Percentiles rank a stretch among this genome's conserved stretches.
Conservation (phyloP, 2,888 invertebrate species). For the Lasioglossum pauxillum region DNA sequence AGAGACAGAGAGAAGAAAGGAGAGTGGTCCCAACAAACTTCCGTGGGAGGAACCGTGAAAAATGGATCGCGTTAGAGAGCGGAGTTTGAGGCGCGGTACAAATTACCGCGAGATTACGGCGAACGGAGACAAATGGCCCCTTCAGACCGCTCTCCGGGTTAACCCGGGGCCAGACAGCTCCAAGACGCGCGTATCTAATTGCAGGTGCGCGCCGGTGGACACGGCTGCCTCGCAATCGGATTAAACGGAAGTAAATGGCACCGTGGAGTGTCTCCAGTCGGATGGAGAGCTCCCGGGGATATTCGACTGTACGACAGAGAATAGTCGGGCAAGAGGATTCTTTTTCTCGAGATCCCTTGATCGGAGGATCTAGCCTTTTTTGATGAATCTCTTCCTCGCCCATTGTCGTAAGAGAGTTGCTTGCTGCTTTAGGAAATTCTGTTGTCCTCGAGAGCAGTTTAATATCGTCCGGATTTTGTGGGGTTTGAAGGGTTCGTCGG, state of each 20-base stretch:
- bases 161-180: constrained; percentile 23
- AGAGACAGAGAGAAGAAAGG: neutral
- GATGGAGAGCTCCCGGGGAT: neutral
- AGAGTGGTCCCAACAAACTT: neutral
- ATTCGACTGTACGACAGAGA: neutral
- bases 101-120: constrained; percentile 40
- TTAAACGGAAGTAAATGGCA: constrained; percentile 14
- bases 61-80: constrained; percentile 7
- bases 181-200: constrained; percentile 52
- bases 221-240: constrained; percentile 2
- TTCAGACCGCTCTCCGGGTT: constrained; percentile 1
- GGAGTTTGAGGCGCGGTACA: constrained; percentile 7
- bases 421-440: neutral
- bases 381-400: neutral
- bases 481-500: neutral
- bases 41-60: constrained; percentile 1
- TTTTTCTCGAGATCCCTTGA: neutral
- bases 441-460: neutral
- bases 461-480: neutral
- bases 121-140: constrained; percentile 36
- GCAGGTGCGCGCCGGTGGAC: constrained; percentile 8
- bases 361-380: neutral
- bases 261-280: neutral
- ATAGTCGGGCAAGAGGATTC: neutral
- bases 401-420: neutral